Evolutionary conservation across 2,888 invertebrate species (phyloP), one percentile per base, ranked within the genome.

Genomic region (Asteroscopus sphinx): DNA sequence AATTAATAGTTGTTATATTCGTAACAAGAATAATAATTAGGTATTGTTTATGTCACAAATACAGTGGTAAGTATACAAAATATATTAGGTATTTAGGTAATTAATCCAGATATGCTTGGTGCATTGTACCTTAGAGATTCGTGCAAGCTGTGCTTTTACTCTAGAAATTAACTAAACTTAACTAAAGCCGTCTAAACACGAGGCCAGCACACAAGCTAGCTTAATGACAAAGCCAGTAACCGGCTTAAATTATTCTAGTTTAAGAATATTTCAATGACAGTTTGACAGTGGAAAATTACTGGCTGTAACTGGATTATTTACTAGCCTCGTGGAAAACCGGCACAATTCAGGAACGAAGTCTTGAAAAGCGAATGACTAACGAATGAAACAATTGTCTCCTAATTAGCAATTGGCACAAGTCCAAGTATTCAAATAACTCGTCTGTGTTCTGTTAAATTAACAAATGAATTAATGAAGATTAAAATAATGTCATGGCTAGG

Each of bases 321-420:
- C 25, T 44, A 30, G n/a, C 53, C 12, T 69, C 44, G 40, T 41
- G 7, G 33, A 12, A 4, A 42, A 41, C 42, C 33, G 8, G 8
- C 9, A 13, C 1, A 35, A 73, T 12, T 21, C 25, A 63, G 54
- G 51, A 68, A 69, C 52, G 32, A 30, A 51, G 17, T 30, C 8
- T 52, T 32, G 30, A 51, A 71, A 73, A 57, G 49, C 56, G 15
- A 55, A 53, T 68, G 69, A 69, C 69, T 73, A 72, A 73, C 36
- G 7, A 13, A 44, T 16, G 28, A 41, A 68, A 36, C 8, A 45
- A 44, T 49, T n/a, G 3, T 48, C 8, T 70, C 47, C 1, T 47
- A 46, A 33, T 48, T 67, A 41, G 3, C 33, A n/a, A 35, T 47
- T 72, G 46, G 39, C 46, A 33, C 45, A 39, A 9, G 26, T 35